phyloP scores from a whole-genome alignment of 2,113 vertebrate species.

The Lycocorax pyrrhopterus region DNA sequence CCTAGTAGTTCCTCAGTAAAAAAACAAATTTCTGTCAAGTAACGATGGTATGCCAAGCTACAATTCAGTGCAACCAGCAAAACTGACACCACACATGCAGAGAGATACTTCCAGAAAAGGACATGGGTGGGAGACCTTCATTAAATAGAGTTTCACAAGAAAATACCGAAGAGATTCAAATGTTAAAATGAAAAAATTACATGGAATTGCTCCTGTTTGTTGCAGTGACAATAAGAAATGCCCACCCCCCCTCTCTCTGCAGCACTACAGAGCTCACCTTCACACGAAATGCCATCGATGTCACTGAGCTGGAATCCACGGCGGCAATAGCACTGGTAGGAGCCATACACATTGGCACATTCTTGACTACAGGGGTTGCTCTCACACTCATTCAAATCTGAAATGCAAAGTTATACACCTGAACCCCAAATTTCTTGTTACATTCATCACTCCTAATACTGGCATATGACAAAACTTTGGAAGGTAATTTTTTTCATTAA shows the following conservation, averaged over 20 bases:
- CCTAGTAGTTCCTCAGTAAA: neutral
- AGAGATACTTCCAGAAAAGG: neutral
- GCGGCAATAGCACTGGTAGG: constrained; percentile 97
- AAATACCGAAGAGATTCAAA: neutral
- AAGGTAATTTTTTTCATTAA: neutral
- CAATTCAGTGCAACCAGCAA: neutral
- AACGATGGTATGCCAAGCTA: neutral
- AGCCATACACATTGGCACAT: constrained; percentile 94
- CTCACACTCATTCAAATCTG: constrained; percentile 89
- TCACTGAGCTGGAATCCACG: constrained; percentile 96
- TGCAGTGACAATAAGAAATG: neutral
- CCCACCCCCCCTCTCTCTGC: neutral
- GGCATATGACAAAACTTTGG: neutral
- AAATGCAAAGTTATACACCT: neutral
- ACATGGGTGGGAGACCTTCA: neutral
- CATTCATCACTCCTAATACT: neutral
- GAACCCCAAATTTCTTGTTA: neutral
- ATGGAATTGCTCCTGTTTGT: neutral
- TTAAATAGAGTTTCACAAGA: neutral
- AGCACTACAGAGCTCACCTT: constrained; percentile 74
- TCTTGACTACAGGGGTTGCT: constrained; percentile 92
- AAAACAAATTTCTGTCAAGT: neutral
- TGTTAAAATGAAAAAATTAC: neutral
- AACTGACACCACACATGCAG: neutral
- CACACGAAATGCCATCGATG: constrained; percentile 89